phyloP scores from a whole-genome alignment of 1,140 invertebrate genomes.

The Drosophila gunungcola region DNA sequence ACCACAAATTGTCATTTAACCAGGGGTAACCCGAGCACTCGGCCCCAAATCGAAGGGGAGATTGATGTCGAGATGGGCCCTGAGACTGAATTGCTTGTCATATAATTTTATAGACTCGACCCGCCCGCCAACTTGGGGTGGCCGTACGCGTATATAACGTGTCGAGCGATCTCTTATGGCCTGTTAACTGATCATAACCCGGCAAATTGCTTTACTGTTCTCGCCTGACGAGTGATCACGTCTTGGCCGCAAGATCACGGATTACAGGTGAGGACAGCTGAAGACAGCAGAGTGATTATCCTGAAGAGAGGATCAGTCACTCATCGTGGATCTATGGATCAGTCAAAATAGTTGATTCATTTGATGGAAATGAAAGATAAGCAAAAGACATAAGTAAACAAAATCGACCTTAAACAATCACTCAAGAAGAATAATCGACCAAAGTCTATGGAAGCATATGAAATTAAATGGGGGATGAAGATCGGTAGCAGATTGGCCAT shows the following conservation, averaged over 20 bases:
- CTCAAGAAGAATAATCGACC: conserved; percentile 38
- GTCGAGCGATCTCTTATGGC: conserved; percentile 35
- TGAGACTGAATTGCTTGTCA: conserved; percentile 33
- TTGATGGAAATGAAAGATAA: no score
- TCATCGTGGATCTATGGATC: conserved; percentile 1
- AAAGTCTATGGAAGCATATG: conserved; percentile 40
- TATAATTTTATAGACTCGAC: conserved; percentile 50
- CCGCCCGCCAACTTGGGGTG: conserved; percentile 3
- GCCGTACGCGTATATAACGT: conserved; percentile 20
- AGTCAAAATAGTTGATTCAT: conserved; percentile 8
- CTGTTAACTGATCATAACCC: conserved; percentile 49
- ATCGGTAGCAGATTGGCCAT: conserved; percentile 40
- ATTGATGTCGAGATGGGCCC: conserved; percentile 23
- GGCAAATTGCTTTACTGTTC: conserved; percentile 39
- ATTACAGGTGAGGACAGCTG: conserved; percentile 9
- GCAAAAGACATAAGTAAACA: background rate
- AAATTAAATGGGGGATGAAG: conserved; percentile 40
- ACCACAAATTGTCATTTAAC: conserved; percentile 56
- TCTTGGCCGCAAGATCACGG: background rate
- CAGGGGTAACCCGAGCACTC: conserved; percentile 34
- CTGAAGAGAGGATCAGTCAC: background rate
- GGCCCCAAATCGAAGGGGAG: conserved; percentile 37
- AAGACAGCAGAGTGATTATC: conserved; percentile 8
- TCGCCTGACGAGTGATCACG: conserved; percentile 11
- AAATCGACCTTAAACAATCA: conserved; percentile 3